phyloP scores from a whole-genome alignment of 2,113 vertebrate genomes.

The Platichthys flesus region DNA sequence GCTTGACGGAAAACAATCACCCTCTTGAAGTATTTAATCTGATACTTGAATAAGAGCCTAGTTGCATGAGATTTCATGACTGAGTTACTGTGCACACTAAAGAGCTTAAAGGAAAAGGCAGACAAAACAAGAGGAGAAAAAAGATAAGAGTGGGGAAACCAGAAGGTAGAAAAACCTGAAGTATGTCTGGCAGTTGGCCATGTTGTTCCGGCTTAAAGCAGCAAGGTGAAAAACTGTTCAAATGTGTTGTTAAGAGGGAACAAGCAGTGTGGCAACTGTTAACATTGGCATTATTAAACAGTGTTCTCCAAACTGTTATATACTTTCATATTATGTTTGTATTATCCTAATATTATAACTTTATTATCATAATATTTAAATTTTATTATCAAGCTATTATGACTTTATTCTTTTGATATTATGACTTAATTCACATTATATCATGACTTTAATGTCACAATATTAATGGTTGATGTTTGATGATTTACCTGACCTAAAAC shows the following conservation, averaged over 20 bases:
- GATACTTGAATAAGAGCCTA: accelerated
- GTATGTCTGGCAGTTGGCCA: neutral
- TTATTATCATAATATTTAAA: too few species aligned
- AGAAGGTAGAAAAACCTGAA: neutral
- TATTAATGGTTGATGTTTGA: too few species aligned
- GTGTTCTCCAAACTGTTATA: neutral
- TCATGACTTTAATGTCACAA: too few species aligned
- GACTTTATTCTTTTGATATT: too few species aligned
- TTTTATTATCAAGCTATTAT: too few species aligned
- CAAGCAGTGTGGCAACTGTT: too few species aligned
- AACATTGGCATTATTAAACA: neutral
- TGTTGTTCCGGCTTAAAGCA: neutral
- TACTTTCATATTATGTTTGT: too few species aligned
- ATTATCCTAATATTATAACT: too few species aligned
- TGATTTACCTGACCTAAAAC: too few species aligned
- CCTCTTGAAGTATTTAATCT: accelerated
- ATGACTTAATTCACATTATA: too few species aligned
- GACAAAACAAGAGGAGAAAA: accelerated
- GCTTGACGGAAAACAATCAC: neutral
- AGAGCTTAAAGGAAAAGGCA: neutral
- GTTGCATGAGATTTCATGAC: neutral
- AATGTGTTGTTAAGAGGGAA: too few species aligned
- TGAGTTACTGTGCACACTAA: neutral
- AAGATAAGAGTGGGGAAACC: accelerated
- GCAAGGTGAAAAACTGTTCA: too few species aligned